A percentile compares a stretch with the other conserved stretches of the same genome.
Conservation (phyloP, 2,888 invertebrate genomes). For the Oscheius myriophilus region DNA sequence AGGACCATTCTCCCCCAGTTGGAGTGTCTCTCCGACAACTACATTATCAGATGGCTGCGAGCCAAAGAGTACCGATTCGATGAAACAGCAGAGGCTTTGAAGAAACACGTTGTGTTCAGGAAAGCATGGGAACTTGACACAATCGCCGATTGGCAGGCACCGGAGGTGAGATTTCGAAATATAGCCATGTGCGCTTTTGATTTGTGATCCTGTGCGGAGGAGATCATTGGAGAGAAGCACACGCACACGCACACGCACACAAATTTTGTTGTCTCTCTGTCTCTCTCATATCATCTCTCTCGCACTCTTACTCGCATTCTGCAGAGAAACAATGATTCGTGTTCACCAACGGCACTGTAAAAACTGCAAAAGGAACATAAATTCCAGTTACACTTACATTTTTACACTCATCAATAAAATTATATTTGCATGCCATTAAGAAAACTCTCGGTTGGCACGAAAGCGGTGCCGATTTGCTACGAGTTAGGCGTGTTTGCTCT, state of each 20-base stretch:
- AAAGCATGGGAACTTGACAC: slow-evolving; percentile 69
- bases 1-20: slow-evolving; percentile 54
- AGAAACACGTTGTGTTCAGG: slow-evolving; percentile 66
- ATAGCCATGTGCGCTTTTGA: neutral
- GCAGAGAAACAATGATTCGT: slow-evolving; percentile 10
- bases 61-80: slow-evolving; percentile 54
- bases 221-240: too few species aligned
- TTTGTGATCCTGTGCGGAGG: slow-evolving; percentile 7
- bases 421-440: too few species aligned
- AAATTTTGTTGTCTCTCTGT: slow-evolving; percentile 8
- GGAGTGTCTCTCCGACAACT: slow-evolving; percentile 47
- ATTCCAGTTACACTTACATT: too few species aligned
- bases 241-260: too few species aligned
- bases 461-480: too few species aligned
- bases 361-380: too few species aligned
- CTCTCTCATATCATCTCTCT: neutral
- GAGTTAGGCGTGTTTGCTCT: too few species aligned
- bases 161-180: slow-evolving; percentile 56
- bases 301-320: slow-evolving; percentile 12
- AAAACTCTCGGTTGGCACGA: too few species aligned
- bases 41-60: slow-evolving; percentile 54
- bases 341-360: too few species aligned
- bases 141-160: slow-evolving; percentile 67
- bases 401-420: too few species aligned
- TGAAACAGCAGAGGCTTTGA: slow-evolving; percentile 63